Evolutionary conservation across 2,797 vertebrate species (phyloP), one percentile per base, ranked within the genome.

Genomic region (Pipistrellus pipistrellus): DNA sequence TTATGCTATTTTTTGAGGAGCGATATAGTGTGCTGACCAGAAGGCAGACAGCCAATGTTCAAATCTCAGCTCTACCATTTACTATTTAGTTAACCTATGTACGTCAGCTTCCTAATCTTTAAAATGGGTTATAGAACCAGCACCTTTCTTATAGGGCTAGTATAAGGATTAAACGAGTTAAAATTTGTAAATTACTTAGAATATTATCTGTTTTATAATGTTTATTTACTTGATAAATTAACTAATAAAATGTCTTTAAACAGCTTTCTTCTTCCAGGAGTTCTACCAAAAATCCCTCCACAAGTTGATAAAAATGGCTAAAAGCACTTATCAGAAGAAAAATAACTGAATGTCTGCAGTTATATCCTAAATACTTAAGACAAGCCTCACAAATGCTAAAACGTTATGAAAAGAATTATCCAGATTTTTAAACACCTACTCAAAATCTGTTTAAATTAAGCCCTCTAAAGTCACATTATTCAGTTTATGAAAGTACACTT

Each of bases 391-490:
- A 96, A 97, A 97, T 98, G 96, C 87, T 96, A 44, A 35, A 97
- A 93, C 53, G 55, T 72, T 96, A 95, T 77, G 88, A 91, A 78
- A 96, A 84, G 76, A 96, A 85, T 75, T 62, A 86, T 91, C 85
- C 95, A 97, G 87, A 96, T 96, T 97, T 97, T 90, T 91, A 73
- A 96, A 98, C 95, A 97, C 97, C 98, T 97, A 98, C 97, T 96
- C 96, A 96, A 98, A 98, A 96, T 96, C 96, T 98, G 97, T 96
- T 95, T 96, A 96, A 73, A 73, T 8, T 15, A 95, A 96, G 83
- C 17, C 80, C 94, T 90, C 77, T 66, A 81, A 91, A 86, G 82
- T 17, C 35, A 82, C 62, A 3, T 81, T 80, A 88, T 85, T 90
- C 57, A 91, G 78, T 96, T 94, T 88, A 78, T 71, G 64, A 90